These are phyloP conservation scores for Xestia c-nigrum DNA, from an alignment of 2,888 invertebrate species.

Conservation along the genomic window DNA sequence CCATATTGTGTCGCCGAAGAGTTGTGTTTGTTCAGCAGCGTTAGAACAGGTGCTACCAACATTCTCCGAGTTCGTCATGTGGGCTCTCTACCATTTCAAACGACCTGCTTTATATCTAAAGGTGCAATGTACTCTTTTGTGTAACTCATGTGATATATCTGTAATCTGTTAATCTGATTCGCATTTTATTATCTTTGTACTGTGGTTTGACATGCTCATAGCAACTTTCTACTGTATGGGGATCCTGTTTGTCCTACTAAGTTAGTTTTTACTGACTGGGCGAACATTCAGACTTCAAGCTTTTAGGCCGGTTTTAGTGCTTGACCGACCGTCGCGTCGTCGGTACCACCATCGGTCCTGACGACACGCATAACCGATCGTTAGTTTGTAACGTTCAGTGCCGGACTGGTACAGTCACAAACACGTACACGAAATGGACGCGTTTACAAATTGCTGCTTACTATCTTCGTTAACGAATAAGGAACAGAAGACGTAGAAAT, in stretches of 20 bases:
- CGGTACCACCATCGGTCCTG: too few relatives aligned
- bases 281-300: neutral
- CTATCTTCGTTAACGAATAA: too few relatives aligned
- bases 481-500: too few relatives aligned
- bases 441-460: too few relatives aligned
- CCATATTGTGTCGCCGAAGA: neutral
- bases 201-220: neutral
- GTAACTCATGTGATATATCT: neutral
- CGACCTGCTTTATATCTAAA: neutral
- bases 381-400: too few relatives aligned
- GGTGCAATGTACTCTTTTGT: slow-evolving; percentile 2
- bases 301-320: too few relatives aligned
- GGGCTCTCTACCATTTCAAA: neutral
- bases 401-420: too few relatives aligned
- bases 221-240: neutral
- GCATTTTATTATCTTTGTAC: neutral
- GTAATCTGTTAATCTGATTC: neutral
- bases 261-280: too few relatives aligned
- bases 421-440: too few relatives aligned
- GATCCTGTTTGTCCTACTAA: neutral
- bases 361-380: too few relatives aligned
- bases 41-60: slow-evolving; percentile 6
- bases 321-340: too few relatives aligned
- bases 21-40: neutral
- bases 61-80: neutral